phyloP scores from a whole-genome alignment of 2,888 invertebrate genomes.

The Polietes domitor region DNA sequence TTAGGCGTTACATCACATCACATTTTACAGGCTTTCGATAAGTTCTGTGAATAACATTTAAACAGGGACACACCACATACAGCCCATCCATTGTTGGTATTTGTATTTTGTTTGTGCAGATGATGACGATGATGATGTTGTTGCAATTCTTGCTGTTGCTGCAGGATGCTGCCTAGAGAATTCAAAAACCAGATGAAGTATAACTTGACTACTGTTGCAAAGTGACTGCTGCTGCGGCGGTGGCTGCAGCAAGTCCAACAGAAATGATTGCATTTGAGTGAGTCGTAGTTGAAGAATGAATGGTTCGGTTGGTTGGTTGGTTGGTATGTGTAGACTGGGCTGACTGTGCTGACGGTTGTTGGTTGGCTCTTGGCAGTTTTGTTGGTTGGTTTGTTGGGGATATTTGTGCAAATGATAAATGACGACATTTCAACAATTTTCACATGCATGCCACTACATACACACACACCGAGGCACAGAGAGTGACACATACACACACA shows the following conservation, averaged over 20 bases:
- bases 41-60: not conserved
- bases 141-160: constrained; percentile 8
- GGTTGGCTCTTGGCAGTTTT: constrained; percentile 32
- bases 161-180: not conserved
- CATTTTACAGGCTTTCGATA: not conserved
- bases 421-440: constrained; percentile 75
- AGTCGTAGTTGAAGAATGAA: constrained; percentile 13
- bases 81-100: too few relatives aligned
- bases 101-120: too few relatives aligned
- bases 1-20: too few relatives aligned
- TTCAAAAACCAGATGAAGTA: constrained; percentile 43
- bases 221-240: not conserved
- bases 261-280: constrained; percentile 52
- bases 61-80: not conserved
- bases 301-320: not conserved
- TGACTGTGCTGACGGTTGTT: not conserved
- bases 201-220: constrained; percentile 5
- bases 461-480: not conserved
- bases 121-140: not conserved
- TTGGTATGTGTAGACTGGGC: too few relatives aligned
- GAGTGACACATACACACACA: constrained; percentile 71
- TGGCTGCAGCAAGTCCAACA: constrained; percentile 1
- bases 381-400: constrained; percentile 45
- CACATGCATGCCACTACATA: constrained; percentile 55
- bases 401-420: constrained; percentile 76